Base-by-base conservation (phyloP, 2,113 vertebrate genomes). In the Anarrhichthys ocellatus region DNA sequence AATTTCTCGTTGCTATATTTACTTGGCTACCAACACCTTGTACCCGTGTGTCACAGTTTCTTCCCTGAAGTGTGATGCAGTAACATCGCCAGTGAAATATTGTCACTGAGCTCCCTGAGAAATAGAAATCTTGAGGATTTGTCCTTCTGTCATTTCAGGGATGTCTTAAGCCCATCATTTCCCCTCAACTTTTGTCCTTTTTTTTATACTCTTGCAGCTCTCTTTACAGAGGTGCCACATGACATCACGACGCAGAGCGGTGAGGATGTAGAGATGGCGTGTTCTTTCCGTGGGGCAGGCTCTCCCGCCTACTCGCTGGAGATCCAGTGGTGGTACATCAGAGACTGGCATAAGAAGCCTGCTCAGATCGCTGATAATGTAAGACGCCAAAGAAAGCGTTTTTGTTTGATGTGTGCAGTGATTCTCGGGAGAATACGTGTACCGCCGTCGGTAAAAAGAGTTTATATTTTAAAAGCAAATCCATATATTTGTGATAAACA, bases 271-370 rank as follows among this genome's bases (percentile, higher is more conserved):
- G 98, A 99, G 94, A 97, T 99, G 98, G 97, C 97, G 3, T 99
- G 98, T n/a, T 99, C 98, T 77, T 99, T 99, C 94, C 95, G 97
- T 0, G 98, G 98, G 76, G 96, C 94, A 0, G 96, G 97, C 52
- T 96, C 97, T 73, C 96, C 97, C 0, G 97, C 98, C 84, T 96
- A 97, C 92, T 97, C 97, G 4, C 95, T 99, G 15, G 98, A 99
- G 95, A 99, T 99, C 89, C 98, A 99, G 95, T 99, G 98, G 98
- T 99, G 98, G 98, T 99, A 98, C 72, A 94, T 97, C 80, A 92
- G 80, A 86, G 95, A 96, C 89, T 96, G 96, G 96, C 94, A 94
- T 0, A 95, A 97, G 86, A 96, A 96, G 88, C 91, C 97, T 89
- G 83, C 93, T 0, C 96, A 96, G 94, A 94, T 91, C 82, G 93